phyloP scores from a whole-genome alignment of 1,140 invertebrate species.

The Saccostrea cuccullata region DNA sequence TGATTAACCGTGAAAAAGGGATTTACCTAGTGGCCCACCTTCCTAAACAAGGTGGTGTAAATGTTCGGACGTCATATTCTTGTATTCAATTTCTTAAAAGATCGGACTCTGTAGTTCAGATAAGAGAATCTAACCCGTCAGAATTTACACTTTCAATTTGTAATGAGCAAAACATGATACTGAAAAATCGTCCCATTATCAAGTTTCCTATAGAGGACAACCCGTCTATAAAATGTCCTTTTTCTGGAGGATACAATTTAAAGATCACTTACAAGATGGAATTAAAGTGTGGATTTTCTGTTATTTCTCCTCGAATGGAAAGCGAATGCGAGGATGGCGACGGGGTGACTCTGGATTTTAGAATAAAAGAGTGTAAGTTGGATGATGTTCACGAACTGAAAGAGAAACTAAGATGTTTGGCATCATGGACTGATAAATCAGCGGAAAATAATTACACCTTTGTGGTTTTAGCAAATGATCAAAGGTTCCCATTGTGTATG shows the following conservation, averaged over 20 bases:
- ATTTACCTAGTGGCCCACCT: slow-evolving; percentile 62
- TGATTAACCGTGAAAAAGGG: slow-evolving; percentile 47
- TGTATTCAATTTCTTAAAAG: slow-evolving; percentile 69
- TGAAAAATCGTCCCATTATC: slow-evolving; percentile 62
- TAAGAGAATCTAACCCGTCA: slow-evolving; percentile 54
- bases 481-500: slow-evolving; percentile 57
- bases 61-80: slow-evolving; percentile 24
- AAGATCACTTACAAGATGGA: slow-evolving; percentile 56
- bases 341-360: slow-evolving; percentile 67
- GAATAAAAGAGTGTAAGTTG: slow-evolving; percentile 61
- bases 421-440: slow-evolving; percentile 61
- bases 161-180: slow-evolving; percentile 56
- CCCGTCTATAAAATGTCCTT: slow-evolving; percentile 58
- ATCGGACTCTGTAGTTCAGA: slow-evolving; percentile 63
- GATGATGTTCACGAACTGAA: slow-evolving; percentile 14
- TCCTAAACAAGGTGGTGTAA: neutral
- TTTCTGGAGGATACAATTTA: slow-evolving; percentile 66
- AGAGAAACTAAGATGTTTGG: slow-evolving; percentile 61
- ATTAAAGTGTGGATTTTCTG: slow-evolving; percentile 52
- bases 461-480: slow-evolving; percentile 59
- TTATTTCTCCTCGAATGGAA: slow-evolving; percentile 65
- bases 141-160: slow-evolving; percentile 50
- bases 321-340: slow-evolving; percentile 69
- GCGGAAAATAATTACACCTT: slow-evolving; percentile 58
- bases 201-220: slow-evolving; percentile 51